These are phyloP conservation scores for Machimus atricapillus DNA, from an alignment of 2,888 invertebrate genomes.

Conservation along the genomic window DNA sequence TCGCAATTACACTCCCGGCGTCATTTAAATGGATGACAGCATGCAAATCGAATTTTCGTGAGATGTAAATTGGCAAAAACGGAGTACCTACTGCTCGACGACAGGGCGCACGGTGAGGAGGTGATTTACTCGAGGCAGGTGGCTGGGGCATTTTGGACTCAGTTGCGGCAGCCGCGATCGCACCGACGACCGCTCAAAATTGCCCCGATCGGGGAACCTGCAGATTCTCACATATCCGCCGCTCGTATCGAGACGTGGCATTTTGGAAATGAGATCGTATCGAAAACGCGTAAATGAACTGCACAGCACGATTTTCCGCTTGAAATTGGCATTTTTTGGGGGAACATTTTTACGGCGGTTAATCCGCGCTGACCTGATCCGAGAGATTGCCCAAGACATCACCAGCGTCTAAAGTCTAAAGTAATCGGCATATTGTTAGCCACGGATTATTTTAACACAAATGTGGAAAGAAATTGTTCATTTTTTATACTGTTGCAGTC, in stretches of 20 bases:
- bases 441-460: not conserved
- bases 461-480: not conserved
- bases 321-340: not conserved
- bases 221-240: not conserved
- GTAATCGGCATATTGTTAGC: not conserved
- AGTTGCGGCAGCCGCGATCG: not conserved
- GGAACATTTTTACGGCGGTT: not conserved
- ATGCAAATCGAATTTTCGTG: constrained; percentile 31
- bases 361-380: not conserved
- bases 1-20: not conserved
- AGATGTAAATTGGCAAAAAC: constrained; percentile 12
- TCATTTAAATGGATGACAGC: constrained; percentile 17
- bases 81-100: not conserved
- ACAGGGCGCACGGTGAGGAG: not conserved
- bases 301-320: not conserved
- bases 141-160: not conserved
- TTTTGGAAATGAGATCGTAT: constrained; percentile 20
- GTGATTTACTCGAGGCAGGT: not conserved
- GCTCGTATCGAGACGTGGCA: not conserved
- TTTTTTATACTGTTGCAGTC: not conserved
- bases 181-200: not conserved
- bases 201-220: not conserved
- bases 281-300: not conserved
- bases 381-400: not conserved
- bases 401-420: not conserved